Evolutionary conservation across 2,797 vertebrate genomes (phyloP).

Genomic region (Brachymystax lenok): DNA sequence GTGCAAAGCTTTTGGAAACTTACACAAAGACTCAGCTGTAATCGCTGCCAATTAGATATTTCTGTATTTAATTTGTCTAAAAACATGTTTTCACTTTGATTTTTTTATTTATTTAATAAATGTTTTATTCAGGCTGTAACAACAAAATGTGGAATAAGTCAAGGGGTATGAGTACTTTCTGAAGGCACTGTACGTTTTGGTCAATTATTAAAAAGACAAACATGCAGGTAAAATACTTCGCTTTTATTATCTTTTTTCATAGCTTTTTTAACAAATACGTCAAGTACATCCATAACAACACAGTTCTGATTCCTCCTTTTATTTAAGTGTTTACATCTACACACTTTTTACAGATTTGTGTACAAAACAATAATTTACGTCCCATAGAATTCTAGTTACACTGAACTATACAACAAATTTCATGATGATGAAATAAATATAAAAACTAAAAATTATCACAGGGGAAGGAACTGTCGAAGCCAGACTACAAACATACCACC

Average conservation of each 20-base stretch:
- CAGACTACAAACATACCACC: conserved; percentile 65
- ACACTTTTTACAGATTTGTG: conserved; percentile 95
- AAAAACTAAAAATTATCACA: conserved; percentile 74
- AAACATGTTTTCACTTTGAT: too few species aligned
- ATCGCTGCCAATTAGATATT: too few species aligned
- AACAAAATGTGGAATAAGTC: too few species aligned
- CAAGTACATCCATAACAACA: conserved; percentile 78
- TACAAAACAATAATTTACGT: conserved; percentile 99
- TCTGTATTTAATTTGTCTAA: too few species aligned
- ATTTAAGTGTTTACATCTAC: conserved; percentile 93
- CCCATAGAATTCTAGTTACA: conserved; percentile 85
- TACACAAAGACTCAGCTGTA: too few species aligned
- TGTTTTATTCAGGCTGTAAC: too few species aligned
- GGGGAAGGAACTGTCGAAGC: conserved; percentile 51
- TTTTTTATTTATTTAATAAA: too few species aligned
- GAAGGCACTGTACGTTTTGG: neutral
- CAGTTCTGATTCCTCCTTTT: conserved; percentile 71
- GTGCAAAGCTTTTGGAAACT: too few species aligned
- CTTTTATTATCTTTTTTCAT: conserved; percentile 84
- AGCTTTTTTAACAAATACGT: conserved; percentile 81
- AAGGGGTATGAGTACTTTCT: too few species aligned
- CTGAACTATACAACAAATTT: conserved; percentile 82
- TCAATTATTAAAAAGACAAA: conserved; percentile 53
- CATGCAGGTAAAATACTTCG: conserved; percentile 90
- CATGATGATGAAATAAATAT: conserved; percentile 80